These are phyloP conservation scores for Blennius ocellaris DNA, from an alignment of 2,113 vertebrate species.

Conservation along the genomic window DNA sequence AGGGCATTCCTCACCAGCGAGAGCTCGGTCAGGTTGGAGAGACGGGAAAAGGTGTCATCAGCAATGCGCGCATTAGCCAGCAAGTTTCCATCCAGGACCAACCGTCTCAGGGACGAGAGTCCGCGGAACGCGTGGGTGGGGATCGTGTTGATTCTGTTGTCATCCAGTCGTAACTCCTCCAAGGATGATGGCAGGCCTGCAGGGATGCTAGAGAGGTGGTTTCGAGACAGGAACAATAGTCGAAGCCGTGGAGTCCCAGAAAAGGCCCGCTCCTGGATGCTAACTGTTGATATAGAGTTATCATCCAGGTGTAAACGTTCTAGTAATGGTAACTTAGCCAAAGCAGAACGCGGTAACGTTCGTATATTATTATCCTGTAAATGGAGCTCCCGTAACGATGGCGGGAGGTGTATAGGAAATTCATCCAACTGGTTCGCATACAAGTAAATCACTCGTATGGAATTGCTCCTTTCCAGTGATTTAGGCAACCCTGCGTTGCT, in stretches of 20 bases:
- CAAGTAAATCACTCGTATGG: constrained; percentile 91
- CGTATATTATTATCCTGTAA: constrained; percentile 97
- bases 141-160: constrained; percentile 96
- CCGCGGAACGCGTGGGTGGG: constrained; percentile 93
- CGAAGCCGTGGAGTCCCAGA: constrained; percentile 88
- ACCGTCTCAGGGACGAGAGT: constrained; percentile 87
- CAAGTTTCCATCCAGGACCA: constrained; percentile 95
- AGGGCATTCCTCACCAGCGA: constrained; percentile 94
- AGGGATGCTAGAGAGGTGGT: constrained; percentile 95
- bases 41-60: constrained; percentile 93
- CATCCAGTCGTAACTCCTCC: constrained; percentile 93
- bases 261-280: constrained; percentile 96
- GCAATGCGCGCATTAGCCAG: constrained; percentile 95
- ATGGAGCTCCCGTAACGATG: constrained; percentile 91
- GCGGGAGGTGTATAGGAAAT: constrained; percentile 89
- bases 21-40: constrained; percentile 93
- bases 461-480: constrained; percentile 83
- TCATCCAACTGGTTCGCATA: constrained; percentile 94
- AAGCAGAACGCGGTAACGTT: constrained; percentile 86
- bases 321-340: constrained; percentile 90
- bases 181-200: constrained; percentile 89
- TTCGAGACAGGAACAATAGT: constrained; percentile 92
- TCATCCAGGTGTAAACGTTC: constrained; percentile 97
- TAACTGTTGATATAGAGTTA: constrained; percentile 95
- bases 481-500: constrained; percentile 89